A percentile compares a stretch with the other conserved stretches of the same genome.
These are phyloP conservation scores for Atherix ibis DNA, from an alignment of 2,888 invertebrate species.

Conservation along the genomic window DNA sequence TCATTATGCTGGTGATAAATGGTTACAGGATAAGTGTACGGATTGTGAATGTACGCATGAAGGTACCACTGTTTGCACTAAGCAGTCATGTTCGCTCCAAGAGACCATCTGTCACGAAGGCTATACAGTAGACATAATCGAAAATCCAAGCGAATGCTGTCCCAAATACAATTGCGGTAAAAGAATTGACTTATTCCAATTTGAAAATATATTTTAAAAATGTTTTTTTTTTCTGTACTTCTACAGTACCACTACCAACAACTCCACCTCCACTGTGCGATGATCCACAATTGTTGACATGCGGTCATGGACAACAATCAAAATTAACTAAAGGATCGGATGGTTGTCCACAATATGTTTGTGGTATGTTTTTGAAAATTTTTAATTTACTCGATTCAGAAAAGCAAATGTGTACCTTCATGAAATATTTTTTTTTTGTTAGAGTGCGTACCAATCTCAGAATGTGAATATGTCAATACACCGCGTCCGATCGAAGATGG, in stretches of 20 bases:
- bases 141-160: slow-evolving; percentile 49
- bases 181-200: slow-evolving; percentile 12
- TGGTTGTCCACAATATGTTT: slow-evolving; percentile 58
- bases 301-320: slow-evolving; percentile 53
- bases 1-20: slow-evolving; percentile 46
- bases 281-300: slow-evolving; percentile 49
- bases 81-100: slow-evolving; percentile 38
- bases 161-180: slow-evolving; percentile 51
- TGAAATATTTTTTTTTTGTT: not conserved
- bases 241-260: slow-evolving; percentile 31
- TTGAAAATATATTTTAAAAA: not conserved
- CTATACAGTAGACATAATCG: slow-evolving; percentile 36
- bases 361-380: slow-evolving; percentile 36
- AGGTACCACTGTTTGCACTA: slow-evolving; percentile 46
- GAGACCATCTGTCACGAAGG: slow-evolving; percentile 46
- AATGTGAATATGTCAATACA: slow-evolving; percentile 41
- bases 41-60: slow-evolving; percentile 47
- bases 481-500: slow-evolving; percentile 42
- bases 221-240: slow-evolving; percentile 35
- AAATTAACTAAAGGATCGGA: slow-evolving; percentile 46
- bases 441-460: slow-evolving; percentile 55
- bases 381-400: not conserved
- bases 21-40: slow-evolving; percentile 55
- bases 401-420: not conserved
- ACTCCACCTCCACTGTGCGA: no score